Base-by-base conservation (phyloP, 2,113 vertebrate genomes). In the Hyla sarda region DNA sequence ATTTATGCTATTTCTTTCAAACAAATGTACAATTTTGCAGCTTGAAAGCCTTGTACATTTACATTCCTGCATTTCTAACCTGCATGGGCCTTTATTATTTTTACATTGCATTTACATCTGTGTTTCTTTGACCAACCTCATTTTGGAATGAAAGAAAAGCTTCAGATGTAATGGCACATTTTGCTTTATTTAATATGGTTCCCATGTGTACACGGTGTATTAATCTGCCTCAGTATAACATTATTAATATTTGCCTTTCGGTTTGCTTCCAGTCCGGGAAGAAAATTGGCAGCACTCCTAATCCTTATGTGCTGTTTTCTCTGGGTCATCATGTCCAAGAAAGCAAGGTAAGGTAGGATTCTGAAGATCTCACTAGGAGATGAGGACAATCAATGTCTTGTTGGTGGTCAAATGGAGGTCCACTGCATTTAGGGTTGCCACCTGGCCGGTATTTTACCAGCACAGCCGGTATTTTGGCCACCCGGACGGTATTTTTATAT, bases 231-330 rank as follows among this genome's bases (percentile, higher is more conserved):
- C 30, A 34, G n/a, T 37, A 23, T 10, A 21, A 45, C 45, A 13
- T 9, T 1, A 14, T 81, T 65, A 81, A 60, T 54, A 45, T 69
- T 47, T 82, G 19, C 25, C 45, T 60, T 76, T 82, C 0, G 82
- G 58, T 82, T 88, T 87, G 19, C 89, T 88, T 93, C 48, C 90
- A 99, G 98, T 96, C 96, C 23, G 96, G 95, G 87, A 99, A 98
- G 92, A 99, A 99, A 90, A 93, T 97, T 84, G 97, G 94, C 92
- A 98, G 96, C 89, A 97, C 95, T 75, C 98, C 98, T 80, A 98
- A 93, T 88, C 97, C 98, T 0, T 94, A 96, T 11, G 97, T 99
- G 89, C 94, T 97, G 89, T 96, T 99, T 91, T 97, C 90, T 14
- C 94, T 99, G 50, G 98, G 97, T 86, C 96, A 97, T 92, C 96